Conservation (phyloP, 2,113 vertebrate genomes). For the Motacilla tschutschensis region DNA sequence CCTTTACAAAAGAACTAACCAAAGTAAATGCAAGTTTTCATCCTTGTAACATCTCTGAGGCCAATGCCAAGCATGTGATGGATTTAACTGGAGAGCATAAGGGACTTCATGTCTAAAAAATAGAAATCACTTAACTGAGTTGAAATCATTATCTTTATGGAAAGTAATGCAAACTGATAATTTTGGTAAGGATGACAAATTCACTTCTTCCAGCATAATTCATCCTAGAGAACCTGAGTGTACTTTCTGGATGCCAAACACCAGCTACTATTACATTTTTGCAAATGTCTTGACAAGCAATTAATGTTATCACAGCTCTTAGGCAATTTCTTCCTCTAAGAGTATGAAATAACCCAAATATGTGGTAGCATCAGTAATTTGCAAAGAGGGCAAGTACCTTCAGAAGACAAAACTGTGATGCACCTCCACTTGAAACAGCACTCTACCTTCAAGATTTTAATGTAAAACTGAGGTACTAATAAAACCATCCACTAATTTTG, state of each 20-base stretch:
- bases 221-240: neutral
- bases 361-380: neutral
- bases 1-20: neutral
- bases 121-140: neutral
- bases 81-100: neutral
- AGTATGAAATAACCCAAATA: neutral
- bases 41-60: neutral
- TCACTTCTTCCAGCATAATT: slow-evolving; percentile 6
- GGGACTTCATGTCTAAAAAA: neutral
- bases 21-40: neutral
- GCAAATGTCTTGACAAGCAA: slow-evolving; percentile 17
- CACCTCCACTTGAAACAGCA: neutral
- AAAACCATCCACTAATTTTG: neutral
- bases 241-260: slow-evolving; percentile 10
- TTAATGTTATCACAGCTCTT: slow-evolving; percentile 19
- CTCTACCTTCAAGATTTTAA: neutral
- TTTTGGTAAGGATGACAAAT: slow-evolving; percentile 28
- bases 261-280: slow-evolving; percentile 10
- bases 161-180: slow-evolving; percentile 13
- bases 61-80: neutral
- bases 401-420: neutral
- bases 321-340: neutral
- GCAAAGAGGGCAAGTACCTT: neutral
- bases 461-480: neutral
- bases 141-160: neutral